Evolutionary conservation across 2,888 invertebrate genomes (phyloP).

Genomic region (Cerceris ruficornis): DNA sequence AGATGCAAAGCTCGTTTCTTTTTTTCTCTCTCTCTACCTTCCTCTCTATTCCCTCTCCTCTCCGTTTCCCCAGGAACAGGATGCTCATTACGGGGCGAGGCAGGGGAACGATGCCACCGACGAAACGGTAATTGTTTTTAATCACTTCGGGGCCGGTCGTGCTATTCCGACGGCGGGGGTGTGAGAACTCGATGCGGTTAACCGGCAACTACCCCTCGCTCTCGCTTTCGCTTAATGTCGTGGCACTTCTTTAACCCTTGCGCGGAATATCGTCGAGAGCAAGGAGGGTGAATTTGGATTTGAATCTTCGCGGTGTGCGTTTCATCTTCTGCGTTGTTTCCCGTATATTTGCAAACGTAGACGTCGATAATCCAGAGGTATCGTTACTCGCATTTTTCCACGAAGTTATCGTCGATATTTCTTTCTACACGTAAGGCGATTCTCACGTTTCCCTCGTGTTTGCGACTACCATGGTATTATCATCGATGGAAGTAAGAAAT

Average conservation of each 20-base stretch:
- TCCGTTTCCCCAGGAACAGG: constrained; percentile 45
- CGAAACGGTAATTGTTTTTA: constrained; percentile 80
- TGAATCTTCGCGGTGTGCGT: constrained; percentile 41
- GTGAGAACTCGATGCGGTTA: constrained; percentile 65
- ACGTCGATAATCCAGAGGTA: no score
- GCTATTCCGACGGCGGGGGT: constrained; percentile 62
- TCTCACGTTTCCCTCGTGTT: no score
- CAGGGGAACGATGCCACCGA: constrained; percentile 60
- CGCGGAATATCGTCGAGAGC: constrained; percentile 30
- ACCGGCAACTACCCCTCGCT: constrained; percentile 57
- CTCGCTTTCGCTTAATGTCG: constrained; percentile 61
- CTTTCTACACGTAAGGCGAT: no score
- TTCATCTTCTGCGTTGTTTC: not conserved
- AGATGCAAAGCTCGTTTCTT: constrained; percentile 63
- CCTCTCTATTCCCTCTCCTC: constrained; percentile 26
- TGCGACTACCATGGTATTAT: not conserved
- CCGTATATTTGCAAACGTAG: no score
- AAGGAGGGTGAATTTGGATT: constrained; percentile 42
- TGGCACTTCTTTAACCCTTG: constrained; percentile 60
- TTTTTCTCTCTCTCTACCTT: constrained; percentile 21
- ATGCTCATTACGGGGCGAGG: constrained; percentile 69
- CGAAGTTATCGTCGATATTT: not conserved
- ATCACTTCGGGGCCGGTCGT: constrained; percentile 71
- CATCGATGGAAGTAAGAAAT: not conserved
- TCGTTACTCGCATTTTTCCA: not conserved